Evolutionary conservation across 37 sponge, comb jelly and placozoan genomes (phyloP).

Genomic region (Eunapius fragilis): DNA sequence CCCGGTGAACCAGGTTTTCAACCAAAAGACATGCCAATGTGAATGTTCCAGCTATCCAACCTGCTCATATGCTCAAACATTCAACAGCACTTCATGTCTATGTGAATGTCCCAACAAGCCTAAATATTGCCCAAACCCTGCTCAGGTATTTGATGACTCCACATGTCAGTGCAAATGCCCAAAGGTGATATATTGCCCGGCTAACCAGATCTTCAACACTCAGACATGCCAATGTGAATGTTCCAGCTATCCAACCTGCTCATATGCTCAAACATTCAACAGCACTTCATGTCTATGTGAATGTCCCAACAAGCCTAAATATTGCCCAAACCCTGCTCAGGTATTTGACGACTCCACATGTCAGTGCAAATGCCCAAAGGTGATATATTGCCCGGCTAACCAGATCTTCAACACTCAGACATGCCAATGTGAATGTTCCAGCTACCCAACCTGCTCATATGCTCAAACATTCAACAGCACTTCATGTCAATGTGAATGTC

Average conservation of each 20-base stretch:
- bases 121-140: background rate
- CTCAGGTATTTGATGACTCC: background rate
- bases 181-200: background rate
- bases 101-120: background rate
- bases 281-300: background rate
- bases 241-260: background rate
- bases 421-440: slow-evolving; percentile 13
- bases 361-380: background rate
- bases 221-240: slow-evolving; percentile 41
- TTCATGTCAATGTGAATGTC: slow-evolving; percentile 3
- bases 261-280: background rate
- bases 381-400: background rate
- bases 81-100: background rate
- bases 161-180: background rate
- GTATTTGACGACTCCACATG: background rate
- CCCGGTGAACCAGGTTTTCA: background rate
- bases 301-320: background rate
- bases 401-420: background rate
- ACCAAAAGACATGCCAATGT: slow-evolving; percentile 1
- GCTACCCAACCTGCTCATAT: background rate
- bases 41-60: background rate
- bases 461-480: background rate
- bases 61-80: background rate
- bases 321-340: background rate
- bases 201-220: slow-evolving; percentile 11